Conservation (phyloP, 2,888 invertebrate genomes). For the Polietes domitor region DNA sequence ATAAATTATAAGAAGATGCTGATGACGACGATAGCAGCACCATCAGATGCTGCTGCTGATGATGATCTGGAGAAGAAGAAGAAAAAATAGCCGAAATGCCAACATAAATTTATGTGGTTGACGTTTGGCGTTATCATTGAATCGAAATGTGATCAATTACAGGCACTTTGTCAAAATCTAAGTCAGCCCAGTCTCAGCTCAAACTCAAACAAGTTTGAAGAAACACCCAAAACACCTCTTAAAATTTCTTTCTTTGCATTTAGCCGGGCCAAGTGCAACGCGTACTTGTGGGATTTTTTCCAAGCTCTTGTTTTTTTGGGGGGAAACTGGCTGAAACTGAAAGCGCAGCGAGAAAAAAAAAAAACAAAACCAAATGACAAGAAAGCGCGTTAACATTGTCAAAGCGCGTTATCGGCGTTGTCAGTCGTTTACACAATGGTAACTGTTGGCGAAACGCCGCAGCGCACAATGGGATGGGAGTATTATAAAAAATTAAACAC, state of each 20-base stretch:
- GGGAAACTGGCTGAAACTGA: background rate
- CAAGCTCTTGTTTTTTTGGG: no score
- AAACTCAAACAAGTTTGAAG: constrained; percentile 44
- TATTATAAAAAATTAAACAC: no score
- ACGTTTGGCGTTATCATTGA: constrained; percentile 52
- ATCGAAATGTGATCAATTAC: constrained; percentile 58
- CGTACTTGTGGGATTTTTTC: background rate
- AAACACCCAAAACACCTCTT: constrained; percentile 10
- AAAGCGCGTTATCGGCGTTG: background rate
- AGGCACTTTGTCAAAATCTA: constrained; percentile 54
- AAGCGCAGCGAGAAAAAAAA: background rate
- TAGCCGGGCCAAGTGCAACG: background rate
- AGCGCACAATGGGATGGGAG: no score
- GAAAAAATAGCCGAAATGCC: constrained; percentile 32
- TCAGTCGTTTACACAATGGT: background rate
- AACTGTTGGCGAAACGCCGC: no score
- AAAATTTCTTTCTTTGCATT: background rate
- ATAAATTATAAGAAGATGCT: constrained; percentile 33
- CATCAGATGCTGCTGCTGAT: background rate
- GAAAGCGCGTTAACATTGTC: background rate
- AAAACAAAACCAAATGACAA: background rate
- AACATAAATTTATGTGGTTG: constrained; percentile 56
- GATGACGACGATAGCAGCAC: background rate
- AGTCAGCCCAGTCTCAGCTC: constrained; percentile 23
- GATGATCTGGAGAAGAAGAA: background rate